Base-by-base conservation (phyloP, 1,140 invertebrate genomes). In the Penaeus japonicus region DNA sequence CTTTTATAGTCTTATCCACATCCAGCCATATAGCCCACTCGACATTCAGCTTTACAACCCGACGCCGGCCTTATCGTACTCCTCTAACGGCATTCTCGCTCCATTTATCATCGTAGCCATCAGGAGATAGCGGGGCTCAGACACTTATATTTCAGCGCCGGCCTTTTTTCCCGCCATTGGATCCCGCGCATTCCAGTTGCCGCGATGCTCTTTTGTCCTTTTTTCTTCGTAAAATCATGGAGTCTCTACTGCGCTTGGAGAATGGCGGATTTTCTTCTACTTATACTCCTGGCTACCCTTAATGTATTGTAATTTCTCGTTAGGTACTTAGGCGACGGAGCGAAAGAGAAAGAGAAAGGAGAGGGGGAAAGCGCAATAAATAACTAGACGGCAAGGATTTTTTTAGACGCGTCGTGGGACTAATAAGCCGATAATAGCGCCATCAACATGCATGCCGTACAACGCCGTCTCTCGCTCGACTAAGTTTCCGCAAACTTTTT, bases 371-470 rank as follows among this genome's bases (percentile, higher is more conserved):
- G 24, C 24, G 65, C 65, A 18, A 27, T 73, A 73, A 73, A 73
- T 73, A 73, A 73, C 24, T 10, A 73, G 24, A 73, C 32, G 65
- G 65, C 65, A 73, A 32, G 24, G 32, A 24, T 73, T 27, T 81
- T 73, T 17, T 54, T 39, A 70, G 80, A 27, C 15, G 79, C 7
- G 80, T 27, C 86, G 17, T 30, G 86, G 86, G 86, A 88, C 70
- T 88, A 88, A 88, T 88, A 88, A 88, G 86, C 54, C 65, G 53
- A 83, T 88, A 88, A 88, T 88, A 80, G 65, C 70, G 54, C 54
- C 54, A 88, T 88, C 86, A 88, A 78, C 70, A 88, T 75, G 86
- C 54, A 73, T 18, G 65, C 24, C 20, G 30, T n/a, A 59, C 53
- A 35, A 54, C 54, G 39, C 39, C 39, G 65, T 59, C 62, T 39